Conservation (phyloP, 1,140 invertebrate genomes). For the Idris sp. region DNA sequence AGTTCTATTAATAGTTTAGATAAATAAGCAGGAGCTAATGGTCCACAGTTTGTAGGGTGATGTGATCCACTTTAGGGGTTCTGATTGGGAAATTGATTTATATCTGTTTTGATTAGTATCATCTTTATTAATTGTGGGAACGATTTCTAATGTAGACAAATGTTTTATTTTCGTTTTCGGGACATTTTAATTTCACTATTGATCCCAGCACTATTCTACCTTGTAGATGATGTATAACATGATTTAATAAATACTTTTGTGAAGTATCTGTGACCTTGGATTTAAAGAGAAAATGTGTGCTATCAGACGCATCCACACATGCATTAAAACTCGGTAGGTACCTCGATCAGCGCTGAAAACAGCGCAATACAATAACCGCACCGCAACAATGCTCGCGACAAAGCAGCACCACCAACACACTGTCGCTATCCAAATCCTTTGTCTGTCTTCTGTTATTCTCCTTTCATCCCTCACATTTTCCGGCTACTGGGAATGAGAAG, state of each 20-base stretch:
- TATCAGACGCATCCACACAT: constrained; percentile 55
- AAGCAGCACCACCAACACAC: constrained; percentile 72
- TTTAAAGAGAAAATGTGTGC: too few species aligned
- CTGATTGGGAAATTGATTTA: background rate
- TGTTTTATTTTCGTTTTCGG: too few species aligned
- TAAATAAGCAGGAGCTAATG: constrained; percentile 15
- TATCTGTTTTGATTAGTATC: too few species aligned
- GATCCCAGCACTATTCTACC: too few species aligned
- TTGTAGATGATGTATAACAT: too few species aligned
- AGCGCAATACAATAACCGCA: constrained; percentile 74
- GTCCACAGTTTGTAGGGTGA: background rate
- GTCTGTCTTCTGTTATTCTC: constrained; percentile 76
- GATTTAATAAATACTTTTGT: too few species aligned
- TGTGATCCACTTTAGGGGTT: background rate
- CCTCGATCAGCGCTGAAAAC: constrained; percentile 75
- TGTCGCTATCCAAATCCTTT: constrained; percentile 72
- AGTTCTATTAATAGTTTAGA: background rate
- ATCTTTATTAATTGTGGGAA: too few species aligned
- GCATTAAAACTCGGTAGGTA: constrained; percentile 70
- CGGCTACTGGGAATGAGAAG: constrained; percentile 49
- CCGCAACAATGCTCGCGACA: constrained; percentile 74
- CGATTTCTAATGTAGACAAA: too few species aligned
- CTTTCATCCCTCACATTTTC: constrained; percentile 73
- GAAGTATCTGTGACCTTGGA: too few species aligned
- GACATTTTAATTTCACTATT: too few species aligned